Conservation (phyloP, 2,113 vertebrate species). For the Platysteira castanea region DNA sequence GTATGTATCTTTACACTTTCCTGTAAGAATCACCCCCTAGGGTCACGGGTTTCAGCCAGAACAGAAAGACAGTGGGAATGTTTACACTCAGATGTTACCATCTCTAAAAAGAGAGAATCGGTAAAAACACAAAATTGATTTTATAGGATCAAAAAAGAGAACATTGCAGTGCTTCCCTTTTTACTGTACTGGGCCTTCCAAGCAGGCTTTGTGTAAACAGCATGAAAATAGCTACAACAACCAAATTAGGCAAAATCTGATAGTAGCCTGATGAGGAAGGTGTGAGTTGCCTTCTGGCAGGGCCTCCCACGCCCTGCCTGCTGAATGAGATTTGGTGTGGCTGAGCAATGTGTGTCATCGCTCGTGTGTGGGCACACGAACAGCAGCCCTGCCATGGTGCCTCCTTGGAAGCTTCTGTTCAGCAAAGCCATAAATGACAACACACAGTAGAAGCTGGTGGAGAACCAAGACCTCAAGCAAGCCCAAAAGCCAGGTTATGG, state of each 20-base stretch:
- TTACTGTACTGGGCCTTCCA: not conserved
- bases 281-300: not conserved
- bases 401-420: not conserved
- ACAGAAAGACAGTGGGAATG: not conserved
- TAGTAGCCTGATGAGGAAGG: not conserved
- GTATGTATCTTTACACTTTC: fast-evolving
- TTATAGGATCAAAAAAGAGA: not conserved
- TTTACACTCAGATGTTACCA: not conserved
- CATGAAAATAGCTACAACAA: not conserved
- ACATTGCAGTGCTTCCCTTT: not conserved
- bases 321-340: fast-evolving
- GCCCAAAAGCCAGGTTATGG: not conserved
- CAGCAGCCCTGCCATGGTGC: not conserved
- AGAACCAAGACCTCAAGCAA: not conserved
- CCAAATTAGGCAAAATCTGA: not conserved
- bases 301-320: not conserved
- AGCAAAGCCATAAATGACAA: not conserved
- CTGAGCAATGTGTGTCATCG: not conserved
- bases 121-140: not conserved
- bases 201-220: not conserved
- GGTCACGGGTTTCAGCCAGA: not conserved
- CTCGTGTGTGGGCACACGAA: not conserved
- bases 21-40: not conserved
- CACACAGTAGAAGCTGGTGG: not conserved
- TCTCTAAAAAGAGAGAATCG: not conserved